Conservation (phyloP, 2,888 invertebrate genomes). For the Pristionchus japonicus region DNA sequence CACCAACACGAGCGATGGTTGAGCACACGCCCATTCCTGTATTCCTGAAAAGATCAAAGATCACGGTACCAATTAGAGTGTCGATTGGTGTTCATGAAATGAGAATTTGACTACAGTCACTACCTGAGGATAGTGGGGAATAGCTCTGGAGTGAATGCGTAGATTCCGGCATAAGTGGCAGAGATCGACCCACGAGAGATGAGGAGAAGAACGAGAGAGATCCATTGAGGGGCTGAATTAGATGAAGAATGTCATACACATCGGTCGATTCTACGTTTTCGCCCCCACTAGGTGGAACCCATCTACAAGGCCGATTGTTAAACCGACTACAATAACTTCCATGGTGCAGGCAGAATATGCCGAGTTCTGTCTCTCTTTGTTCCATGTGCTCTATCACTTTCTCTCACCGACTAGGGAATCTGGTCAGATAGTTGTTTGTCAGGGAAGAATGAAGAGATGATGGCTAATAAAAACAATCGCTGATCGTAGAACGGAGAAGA, state of each 20-base stretch:
- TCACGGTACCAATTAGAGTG: background rate
- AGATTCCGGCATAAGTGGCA: slow-evolving; percentile 88
- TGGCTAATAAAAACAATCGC: background rate
- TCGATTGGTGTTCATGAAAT: background rate
- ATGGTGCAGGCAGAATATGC: too few relatives aligned
- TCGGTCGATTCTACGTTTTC: too few relatives aligned
- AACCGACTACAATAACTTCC: too few relatives aligned
- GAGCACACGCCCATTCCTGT: slow-evolving; percentile 89
- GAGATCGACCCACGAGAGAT: slow-evolving; percentile 87
- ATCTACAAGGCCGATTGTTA: too few relatives aligned
- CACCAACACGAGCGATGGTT: slow-evolving; percentile 88
- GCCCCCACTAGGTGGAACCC: too few relatives aligned
- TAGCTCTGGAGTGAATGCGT: slow-evolving; percentile 89
- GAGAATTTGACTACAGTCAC: background rate
- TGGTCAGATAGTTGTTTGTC: too few relatives aligned
- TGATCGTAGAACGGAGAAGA: background rate
- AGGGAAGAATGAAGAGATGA: too few relatives aligned
- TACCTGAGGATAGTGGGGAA: slow-evolving; percentile 84
- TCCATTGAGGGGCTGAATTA: slow-evolving; percentile 52
- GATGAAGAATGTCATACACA: too few relatives aligned
- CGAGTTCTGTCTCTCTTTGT: too few relatives aligned
- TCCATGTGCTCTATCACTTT: too few relatives aligned
- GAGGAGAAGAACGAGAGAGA: slow-evolving; percentile 80
- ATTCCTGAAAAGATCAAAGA: slow-evolving; percentile 79
- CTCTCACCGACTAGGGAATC: too few relatives aligned